Base-by-base conservation (phyloP, 2,888 invertebrate species). In the Carpatolechia fugitivella region DNA sequence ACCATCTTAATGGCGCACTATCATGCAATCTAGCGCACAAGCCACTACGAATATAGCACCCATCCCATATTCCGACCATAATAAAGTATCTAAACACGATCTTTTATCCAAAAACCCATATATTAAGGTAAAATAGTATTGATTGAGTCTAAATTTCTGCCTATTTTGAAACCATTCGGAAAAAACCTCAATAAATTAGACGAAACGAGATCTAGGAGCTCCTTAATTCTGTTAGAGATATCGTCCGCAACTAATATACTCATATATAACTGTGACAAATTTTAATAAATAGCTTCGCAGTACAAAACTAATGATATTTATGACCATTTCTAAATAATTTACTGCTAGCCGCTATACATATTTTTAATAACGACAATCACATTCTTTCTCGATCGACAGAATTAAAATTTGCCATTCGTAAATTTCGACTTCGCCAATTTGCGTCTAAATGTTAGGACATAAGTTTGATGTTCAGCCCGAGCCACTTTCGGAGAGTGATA, bases 331-430 rank as follows among this genome's bases (percentile, higher is more conserved):
- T 47, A 54, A 48, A 63, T 66, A 71, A 71, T 74, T 73, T 72
- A 72, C 59, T 60, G 49, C 56, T 52, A 61, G 59, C 58, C 56
- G 48, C 54, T 50, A 49, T 60, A 56, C 48, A 62, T 69, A 65
- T 59, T 53, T 66, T 62, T 64, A 59, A 55, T 65, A 62, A 68
- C 67, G 63, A 67, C 65, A 69, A 67, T 63, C 58, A 36, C 62
- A 65, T 66, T 62, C 61, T 63, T 61, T 59, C 29, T 54, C 46
- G 54, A 55, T 55, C 52, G 31, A 46, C 51, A 31, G 41, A 41
- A 20, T 52, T 62, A 60, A 24, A n/a, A 29, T 54, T 41, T 56
- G 44, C 40, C 54, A 56, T 56, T 38, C 46, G 52, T 29, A 52
- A 29, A 59, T 56, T 41, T 52, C 35, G 40, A 51, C 20, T 29